These are phyloP conservation scores for Chrysodeixis includens DNA, from an alignment of 2,888 invertebrate species.

Conservation along the genomic window DNA sequence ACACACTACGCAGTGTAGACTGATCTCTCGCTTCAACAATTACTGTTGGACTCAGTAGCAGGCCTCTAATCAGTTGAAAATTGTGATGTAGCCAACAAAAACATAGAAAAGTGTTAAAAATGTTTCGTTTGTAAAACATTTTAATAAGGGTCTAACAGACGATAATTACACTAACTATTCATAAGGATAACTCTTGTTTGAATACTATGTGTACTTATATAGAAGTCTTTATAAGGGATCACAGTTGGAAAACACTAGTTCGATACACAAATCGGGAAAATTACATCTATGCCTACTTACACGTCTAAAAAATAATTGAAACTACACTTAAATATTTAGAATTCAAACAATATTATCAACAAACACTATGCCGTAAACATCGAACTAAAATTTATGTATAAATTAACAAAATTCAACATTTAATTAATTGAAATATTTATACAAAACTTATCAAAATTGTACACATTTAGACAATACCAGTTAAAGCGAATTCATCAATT, in stretches of 20 bases:
- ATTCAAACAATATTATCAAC: constrained; percentile 16
- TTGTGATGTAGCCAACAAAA: constrained; percentile 20
- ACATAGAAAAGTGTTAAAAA: constrained; percentile 26
- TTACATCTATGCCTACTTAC: constrained; percentile 59
- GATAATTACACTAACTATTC: constrained; percentile 59
- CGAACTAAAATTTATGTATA: constrained; percentile 7
- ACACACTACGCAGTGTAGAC: no score
- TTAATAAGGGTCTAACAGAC: constrained; percentile 43
- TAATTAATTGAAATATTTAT: constrained; percentile 1
- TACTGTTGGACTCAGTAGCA: neutral
- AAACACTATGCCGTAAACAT: constrained; percentile 18
- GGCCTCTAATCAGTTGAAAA: constrained; percentile 9
- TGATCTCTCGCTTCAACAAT: no score
- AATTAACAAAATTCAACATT: neutral
- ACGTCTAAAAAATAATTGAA: constrained; percentile 41
- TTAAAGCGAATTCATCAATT: neutral
- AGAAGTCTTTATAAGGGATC: constrained; percentile 89
- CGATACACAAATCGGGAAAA: constrained; percentile 76
- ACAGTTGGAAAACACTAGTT: constrained; percentile 88
- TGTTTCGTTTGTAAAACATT: constrained; percentile 26
- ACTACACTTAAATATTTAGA: constrained; percentile 21
- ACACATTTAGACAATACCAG: neutral
- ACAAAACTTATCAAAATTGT: neutral
- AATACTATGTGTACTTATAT: constrained; percentile 77
- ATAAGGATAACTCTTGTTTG: constrained; percentile 67